These are phyloP conservation scores for Petromus typicus DNA, from an alignment of 2,113 vertebrate genomes.

Conservation along the genomic window DNA sequence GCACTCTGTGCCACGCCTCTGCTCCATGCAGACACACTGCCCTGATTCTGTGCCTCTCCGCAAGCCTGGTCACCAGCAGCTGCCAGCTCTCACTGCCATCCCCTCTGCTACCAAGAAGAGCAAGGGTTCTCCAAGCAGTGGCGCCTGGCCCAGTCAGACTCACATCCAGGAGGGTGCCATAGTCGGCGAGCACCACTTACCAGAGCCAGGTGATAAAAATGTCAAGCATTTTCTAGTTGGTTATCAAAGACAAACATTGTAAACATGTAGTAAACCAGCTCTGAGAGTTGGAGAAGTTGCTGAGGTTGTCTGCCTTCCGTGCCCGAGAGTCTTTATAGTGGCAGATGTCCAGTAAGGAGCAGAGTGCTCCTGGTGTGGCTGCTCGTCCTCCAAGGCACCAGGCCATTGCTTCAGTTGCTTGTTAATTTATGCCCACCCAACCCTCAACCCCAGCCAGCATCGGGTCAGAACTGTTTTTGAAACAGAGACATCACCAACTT, in stretches of 20 bases:
- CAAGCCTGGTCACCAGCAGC: neutral
- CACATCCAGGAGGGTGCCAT: neutral
- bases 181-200: neutral
- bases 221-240: neutral
- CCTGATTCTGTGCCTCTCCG: neutral
- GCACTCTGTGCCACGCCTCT: rapidly evolving
- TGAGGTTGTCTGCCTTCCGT: neutral
- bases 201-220: neutral
- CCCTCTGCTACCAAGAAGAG: neutral
- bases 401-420: neutral
- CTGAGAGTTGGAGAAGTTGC: rapidly evolving
- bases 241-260: neutral
- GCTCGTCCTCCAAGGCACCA: rapidly evolving
- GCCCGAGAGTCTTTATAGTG: no score
- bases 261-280: neutral
- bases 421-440: neutral
- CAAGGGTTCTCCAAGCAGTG: neutral
- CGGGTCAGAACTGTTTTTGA: neutral
- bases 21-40: neutral
- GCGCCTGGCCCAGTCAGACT: neutral
- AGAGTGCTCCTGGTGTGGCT: rapidly evolving
- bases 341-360: neutral
- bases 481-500: neutral
- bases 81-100: neutral
- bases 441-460: rapidly evolving